Percentiles rank a stretch among this genome's conserved stretches.
These are phyloP conservation scores for Echinops telfairi DNA, from an alignment of 2,113 vertebrate species.

Conservation along the genomic window DNA sequence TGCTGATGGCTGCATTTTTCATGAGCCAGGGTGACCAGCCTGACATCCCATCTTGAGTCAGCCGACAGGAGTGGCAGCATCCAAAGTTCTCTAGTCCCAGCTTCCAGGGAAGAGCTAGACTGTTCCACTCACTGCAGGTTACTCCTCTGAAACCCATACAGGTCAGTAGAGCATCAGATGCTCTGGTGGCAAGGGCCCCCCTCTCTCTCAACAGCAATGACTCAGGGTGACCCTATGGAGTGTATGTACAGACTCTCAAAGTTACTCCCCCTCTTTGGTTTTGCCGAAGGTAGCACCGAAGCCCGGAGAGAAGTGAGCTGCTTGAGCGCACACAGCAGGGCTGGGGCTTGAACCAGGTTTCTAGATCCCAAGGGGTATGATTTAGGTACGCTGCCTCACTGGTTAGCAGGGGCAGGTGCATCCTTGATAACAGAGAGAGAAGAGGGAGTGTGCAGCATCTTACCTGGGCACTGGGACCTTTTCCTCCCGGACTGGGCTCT, in stretches of 20 bases:
- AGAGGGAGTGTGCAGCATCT: not conserved
- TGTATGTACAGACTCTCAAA: not conserved
- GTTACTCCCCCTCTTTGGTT: not conserved
- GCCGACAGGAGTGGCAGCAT: not conserved
- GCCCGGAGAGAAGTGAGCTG: not conserved
- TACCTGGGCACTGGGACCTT: not conserved
- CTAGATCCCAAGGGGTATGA: fast-evolving
- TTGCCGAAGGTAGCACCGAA: not conserved
- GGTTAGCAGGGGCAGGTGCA: fast-evolving
- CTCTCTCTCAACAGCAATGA: no score
- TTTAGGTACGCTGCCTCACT: not conserved
- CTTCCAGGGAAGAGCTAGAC: not conserved
- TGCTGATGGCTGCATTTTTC: not conserved
- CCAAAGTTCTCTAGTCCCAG: no score
- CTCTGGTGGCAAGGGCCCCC: no score
- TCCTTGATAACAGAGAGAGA: not conserved
- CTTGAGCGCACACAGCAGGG: not conserved
- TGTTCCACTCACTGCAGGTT: not conserved
- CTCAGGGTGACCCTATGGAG: no score
- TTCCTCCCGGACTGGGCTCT: not conserved
- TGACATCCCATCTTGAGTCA: not conserved
- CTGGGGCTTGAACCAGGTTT: not conserved
- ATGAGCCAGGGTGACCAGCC: no score
- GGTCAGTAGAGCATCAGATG: not conserved
- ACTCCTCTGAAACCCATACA: not conserved